Evolutionary conservation across 2,888 invertebrate species (phyloP), one percentile per base, ranked within the genome.

Genomic region (Andrena haemorrhoa): DNA sequence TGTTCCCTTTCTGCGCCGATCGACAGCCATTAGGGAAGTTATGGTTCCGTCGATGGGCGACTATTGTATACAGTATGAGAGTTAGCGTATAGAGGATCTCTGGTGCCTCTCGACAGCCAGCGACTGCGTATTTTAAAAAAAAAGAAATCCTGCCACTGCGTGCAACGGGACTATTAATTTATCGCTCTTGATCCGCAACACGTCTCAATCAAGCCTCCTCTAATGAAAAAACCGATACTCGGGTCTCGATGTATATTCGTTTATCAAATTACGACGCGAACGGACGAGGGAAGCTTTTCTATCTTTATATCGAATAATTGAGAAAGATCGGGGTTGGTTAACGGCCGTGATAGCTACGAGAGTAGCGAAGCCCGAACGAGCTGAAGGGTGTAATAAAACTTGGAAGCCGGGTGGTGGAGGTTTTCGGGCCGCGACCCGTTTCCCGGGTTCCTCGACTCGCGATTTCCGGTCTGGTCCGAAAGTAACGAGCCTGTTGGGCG

Each of bases 261-360:
- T 79, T 75, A 73, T 73, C 75, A 72, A 78, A 71, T 76, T 72
- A 83, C 79, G 53, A 60, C 20, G 12, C 29, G 33, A 72, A 75
- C 10, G 75, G 64, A 61, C 69, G 76, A 79, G 79, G 64, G 64
- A 63, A 29, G 75, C 66, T 64, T 76, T 73, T 83, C 74, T 78
- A 75, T 85, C 82, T 79, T 72, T 82, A 79, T 78, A 72, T 72
- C 69, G 79, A 74, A 79, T 88, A 88, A 88, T 88, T 86, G 88
- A 88, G 88, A 88, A 80, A 88, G 88, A 88, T 86, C 79, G 82
- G 71, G 69, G 76, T 41, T 65, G 72, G 80, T 68, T 86, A 88
- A 78, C 70, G 51, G 69, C 29, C 16, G 68, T 16, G 75, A 74
- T 69, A 70, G 69, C 72, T 53, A 58, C 41, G 69, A 29, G 49